These are phyloP conservation scores for Balanococcus diminutus DNA, from an alignment of 2,888 invertebrate species.

Conservation along the genomic window DNA sequence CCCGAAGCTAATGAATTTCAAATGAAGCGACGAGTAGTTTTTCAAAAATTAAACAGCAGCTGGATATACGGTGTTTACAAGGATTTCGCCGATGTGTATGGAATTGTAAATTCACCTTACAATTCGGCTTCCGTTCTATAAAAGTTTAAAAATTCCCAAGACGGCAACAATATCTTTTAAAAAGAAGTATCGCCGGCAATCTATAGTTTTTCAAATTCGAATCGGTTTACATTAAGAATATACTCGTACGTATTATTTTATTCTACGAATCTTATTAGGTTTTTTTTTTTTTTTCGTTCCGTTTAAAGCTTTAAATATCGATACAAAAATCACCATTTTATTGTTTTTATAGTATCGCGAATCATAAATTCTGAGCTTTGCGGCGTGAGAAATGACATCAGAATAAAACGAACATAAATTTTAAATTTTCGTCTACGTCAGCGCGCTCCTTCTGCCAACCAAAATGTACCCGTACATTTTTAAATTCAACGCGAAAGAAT, in stretches of 20 bases:
- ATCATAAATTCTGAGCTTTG: not conserved
- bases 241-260: not conserved
- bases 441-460: not conserved
- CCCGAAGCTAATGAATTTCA: conserved; percentile 1
- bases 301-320: not conserved
- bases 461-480: not conserved
- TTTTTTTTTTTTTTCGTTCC: not conserved
- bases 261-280: not conserved
- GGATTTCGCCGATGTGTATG: not conserved
- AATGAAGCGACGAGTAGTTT: conserved; percentile 17
- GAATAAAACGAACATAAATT: conserved; percentile 13
- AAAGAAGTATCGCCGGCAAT: not conserved
- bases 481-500: not conserved
- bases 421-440: not conserved
- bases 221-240: not conserved
- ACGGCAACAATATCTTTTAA: conserved; percentile 6
- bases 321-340: not conserved
- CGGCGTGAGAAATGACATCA: not conserved
- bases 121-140: not conserved
- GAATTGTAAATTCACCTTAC: conserved; percentile 16
- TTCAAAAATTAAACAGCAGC: conserved; percentile 14
- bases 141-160: conserved; percentile 24
- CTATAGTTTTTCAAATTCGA: not conserved
- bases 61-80: not conserved
- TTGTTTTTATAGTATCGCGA: not conserved